Evolutionary conservation across 2,797 vertebrate genomes (phyloP), one percentile per base, ranked within the genome.

Genomic region (Meda fulgida): DNA sequence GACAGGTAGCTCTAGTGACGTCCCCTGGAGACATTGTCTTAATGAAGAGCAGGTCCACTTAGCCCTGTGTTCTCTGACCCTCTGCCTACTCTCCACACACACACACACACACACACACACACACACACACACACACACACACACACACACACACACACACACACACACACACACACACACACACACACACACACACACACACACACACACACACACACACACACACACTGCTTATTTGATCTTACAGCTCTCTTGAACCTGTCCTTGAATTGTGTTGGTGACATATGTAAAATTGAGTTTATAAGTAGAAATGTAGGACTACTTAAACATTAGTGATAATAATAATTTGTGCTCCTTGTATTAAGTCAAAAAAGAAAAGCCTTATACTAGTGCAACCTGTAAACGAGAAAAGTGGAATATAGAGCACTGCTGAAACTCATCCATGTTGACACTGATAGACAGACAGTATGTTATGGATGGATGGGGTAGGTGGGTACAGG

Each of bases 21-120:
- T 95, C 96, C 96, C 96, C 96, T 90, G 88, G 96, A 95, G 97
- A 96, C 93, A 91, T 89, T 88, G 94, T 93, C 93, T 97, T 98
- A 98, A 98, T 97, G 96, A 97, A 97, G 96, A 97, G 96, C 96
- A 97, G 95, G 95, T 96, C 97, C 97, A 96, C 96, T 96, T 96
- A 96, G 95, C 94, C 96, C 95, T 96, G 94, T 95, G 95, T 90
- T 93, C 92, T 94, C 95, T 97, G 94, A 95, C 94, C 93, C 88
- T 88, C 94, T 96, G 94, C 92, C 90, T 90, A 81, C 88, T 88
- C 88, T 87, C 86, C 36, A 5, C 96, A 77, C 85, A 77, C 84
- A 76, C 70, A 80, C 18, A 53, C 29, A 48, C 76, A 60, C 93
- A 95, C 94, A 93, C 94, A 70, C 66, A 46, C 46, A 38, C 60